A percentile compares a stretch with the other conserved stretches of the same genome.
Conservation (phyloP, 1,140 invertebrate species). For the Octopus bimaculoides region DNA sequence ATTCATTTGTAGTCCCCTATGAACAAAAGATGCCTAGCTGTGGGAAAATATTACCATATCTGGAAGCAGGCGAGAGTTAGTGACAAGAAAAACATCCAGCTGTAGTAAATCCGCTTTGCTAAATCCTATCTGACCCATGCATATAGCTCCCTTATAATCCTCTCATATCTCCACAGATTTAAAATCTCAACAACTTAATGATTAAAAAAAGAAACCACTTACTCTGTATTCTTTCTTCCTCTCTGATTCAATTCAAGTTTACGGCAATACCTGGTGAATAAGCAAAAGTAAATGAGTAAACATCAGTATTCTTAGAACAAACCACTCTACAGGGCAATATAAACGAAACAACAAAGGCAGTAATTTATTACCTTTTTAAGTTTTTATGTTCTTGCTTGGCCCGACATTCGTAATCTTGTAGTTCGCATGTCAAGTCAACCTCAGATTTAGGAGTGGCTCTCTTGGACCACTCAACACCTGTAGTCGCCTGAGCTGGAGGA, state of each 20-base stretch:
- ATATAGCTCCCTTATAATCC: too few species aligned
- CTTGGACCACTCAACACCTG: neutral
- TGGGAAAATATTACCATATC: too few species aligned
- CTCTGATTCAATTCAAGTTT: conserved; percentile 10
- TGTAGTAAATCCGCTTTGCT: too few species aligned
- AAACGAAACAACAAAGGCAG: neutral
- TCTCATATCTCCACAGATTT: too few species aligned
- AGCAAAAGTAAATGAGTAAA: conserved; percentile 6
- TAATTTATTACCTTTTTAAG: conserved; percentile 5
- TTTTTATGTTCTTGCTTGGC: neutral
- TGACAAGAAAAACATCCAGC: too few species aligned
- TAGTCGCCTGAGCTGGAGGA: neutral
- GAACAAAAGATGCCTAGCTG: too few species aligned
- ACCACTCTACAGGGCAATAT: neutral
- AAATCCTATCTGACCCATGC: too few species aligned
- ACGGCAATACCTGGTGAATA: conserved; percentile 14
- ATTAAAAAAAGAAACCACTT: neutral
- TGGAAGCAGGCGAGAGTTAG: too few species aligned
- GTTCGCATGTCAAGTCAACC: neutral
- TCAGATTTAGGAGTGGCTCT: conserved; percentile 1
- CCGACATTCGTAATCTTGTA: neutral
- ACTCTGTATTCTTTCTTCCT: neutral
- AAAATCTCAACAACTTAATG: too few species aligned
- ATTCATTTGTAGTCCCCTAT: too few species aligned
- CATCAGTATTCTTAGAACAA: conserved; percentile 1